phyloP scores from a whole-genome alignment of 1,140 invertebrate species.

The Microplitis demolitor region DNA sequence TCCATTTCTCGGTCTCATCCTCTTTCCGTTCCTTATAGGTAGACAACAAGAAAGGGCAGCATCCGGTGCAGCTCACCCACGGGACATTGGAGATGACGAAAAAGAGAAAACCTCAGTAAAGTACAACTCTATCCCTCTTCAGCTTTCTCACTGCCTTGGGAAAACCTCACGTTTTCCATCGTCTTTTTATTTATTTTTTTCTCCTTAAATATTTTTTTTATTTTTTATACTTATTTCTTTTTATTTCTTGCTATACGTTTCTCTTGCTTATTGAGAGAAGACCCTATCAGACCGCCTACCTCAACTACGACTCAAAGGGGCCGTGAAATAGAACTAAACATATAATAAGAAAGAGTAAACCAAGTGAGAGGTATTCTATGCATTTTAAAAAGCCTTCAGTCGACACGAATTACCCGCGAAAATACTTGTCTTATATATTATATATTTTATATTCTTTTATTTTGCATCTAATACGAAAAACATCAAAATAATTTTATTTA shows the following conservation, averaged over 20 bases:
- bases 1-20: not conserved
- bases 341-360: not conserved
- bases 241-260: slow-evolving; percentile 14
- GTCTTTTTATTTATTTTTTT: slow-evolving; percentile 7
- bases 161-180: slow-evolving; percentile 21
- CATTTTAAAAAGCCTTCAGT: slow-evolving; percentile 31
- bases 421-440: too few relatives aligned
- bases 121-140: not conserved
- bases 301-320: slow-evolving; percentile 17
- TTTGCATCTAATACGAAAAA: too few relatives aligned
- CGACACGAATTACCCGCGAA: too few relatives aligned
- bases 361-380: slow-evolving; percentile 31
- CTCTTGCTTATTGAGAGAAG: slow-evolving; percentile 1
- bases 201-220: not conserved
- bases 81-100: slow-evolving; percentile 5
- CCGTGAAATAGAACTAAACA: slow-evolving; percentile 11
- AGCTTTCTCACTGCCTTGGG: slow-evolving; percentile 9
- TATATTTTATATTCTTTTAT: too few relatives aligned
- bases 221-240: not conserved
- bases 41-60: slow-evolving; percentile 12
- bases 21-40: not conserved
- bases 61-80: slow-evolving; percentile 8
- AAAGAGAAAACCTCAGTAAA: slow-evolving; percentile 13
- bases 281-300: slow-evolving; percentile 12
- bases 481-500: too few relatives aligned